Percentiles rank a stretch among this genome's conserved stretches.
phyloP scores from a whole-genome alignment of 2,113 vertebrate species.

The Gorsachius goisagi region DNA sequence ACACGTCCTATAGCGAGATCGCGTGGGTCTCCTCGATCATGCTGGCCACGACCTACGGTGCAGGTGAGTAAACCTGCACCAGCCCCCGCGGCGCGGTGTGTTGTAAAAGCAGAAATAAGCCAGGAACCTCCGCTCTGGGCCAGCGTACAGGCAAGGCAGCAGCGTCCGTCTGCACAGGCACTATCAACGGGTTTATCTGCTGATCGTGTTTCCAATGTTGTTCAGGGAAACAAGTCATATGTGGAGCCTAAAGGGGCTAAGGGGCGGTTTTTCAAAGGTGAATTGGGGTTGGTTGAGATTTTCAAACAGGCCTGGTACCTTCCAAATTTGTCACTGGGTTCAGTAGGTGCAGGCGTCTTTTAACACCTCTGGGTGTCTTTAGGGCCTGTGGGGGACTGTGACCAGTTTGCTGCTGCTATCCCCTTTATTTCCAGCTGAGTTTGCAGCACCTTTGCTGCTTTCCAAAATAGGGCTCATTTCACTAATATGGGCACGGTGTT shows the following conservation, averaged over 20 bases:
- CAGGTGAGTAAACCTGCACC: slow-evolving; percentile 71
- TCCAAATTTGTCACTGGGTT: not conserved
- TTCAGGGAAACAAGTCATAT: not conserved
- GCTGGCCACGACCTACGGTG: slow-evolving; percentile 79
- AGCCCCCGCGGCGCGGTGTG: rapidly evolving
- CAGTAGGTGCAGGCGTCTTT: not conserved
- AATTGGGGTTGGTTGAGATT: not conserved
- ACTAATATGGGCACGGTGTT: rapidly evolving
- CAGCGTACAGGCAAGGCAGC: not conserved
- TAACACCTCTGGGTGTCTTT: not conserved
- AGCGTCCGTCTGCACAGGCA: rapidly evolving
- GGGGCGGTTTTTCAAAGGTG: not conserved
- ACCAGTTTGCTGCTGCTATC: not conserved
- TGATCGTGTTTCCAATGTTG: rapidly evolving
- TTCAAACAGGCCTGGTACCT: not conserved
- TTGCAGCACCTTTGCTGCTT: not conserved
- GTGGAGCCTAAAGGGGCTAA: not conserved
- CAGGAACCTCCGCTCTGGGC: rapidly evolving
- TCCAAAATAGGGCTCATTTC: not conserved
- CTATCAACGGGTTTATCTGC: not conserved
- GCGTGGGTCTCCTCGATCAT: slow-evolving; percentile 83
- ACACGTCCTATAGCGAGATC: slow-evolving; percentile 76
- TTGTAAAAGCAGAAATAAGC: not conserved
- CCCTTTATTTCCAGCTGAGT: not conserved
- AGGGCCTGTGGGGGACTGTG: not conserved